Evolutionary conservation across 2,888 invertebrate genomes (phyloP).

Genomic region (Lycocerus yunnanus): DNA sequence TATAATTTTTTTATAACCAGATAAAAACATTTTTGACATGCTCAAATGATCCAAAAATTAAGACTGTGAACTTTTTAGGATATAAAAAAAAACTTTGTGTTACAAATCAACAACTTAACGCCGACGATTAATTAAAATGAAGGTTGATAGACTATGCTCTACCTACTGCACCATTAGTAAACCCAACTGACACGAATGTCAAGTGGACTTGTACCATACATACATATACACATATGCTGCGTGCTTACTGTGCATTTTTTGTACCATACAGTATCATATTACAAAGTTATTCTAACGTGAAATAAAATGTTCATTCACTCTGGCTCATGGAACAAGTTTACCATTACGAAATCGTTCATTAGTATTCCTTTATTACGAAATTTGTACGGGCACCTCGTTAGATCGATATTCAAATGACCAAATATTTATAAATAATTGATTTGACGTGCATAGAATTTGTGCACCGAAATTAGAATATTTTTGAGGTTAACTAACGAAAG

Average conservation of each 20-base stretch:
- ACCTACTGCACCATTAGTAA: slow-evolving; percentile 16
- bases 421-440: neutral
- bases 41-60: neutral
- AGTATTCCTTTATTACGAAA: neutral
- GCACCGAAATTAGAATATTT: neutral
- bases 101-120: slow-evolving; percentile 27
- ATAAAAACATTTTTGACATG: neutral
- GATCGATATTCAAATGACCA: neutral
- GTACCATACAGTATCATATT: neutral
- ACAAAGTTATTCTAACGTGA: slow-evolving; percentile 2
- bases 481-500: neutral
- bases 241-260: neutral
- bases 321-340: neutral
- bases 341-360: neutral
- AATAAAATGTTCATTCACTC: neutral
- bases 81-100: slow-evolving; percentile 10
- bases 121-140: slow-evolving; percentile 28
- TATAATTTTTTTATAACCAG: neutral
- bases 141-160: slow-evolving; percentile 17
- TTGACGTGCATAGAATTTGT: neutral
- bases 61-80: neutral
- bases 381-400: neutral
- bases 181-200: neutral
- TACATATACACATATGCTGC: neutral
- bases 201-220: neutral